A percentile compares a stretch with the other conserved stretches of the same genome.
phyloP scores from a whole-genome alignment of 2,888 invertebrate species.

The Linnaemya vulpina region DNA sequence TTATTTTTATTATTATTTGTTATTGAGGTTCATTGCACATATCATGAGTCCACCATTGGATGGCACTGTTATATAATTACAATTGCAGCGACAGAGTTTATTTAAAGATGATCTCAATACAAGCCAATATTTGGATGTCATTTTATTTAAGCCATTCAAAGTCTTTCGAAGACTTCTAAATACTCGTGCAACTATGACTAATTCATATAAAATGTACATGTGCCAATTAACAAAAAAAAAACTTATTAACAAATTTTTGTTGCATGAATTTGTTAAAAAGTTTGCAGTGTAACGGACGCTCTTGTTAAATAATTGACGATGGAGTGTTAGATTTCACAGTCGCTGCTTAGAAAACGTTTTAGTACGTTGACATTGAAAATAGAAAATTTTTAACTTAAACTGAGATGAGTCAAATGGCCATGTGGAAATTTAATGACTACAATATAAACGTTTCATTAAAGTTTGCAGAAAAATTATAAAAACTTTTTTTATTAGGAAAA shows the following conservation, averaged over 20 bases:
- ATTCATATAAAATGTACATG: too few species aligned
- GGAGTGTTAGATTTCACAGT: conserved; percentile 17
- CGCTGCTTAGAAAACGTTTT: conserved; percentile 21
- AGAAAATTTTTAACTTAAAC: neutral
- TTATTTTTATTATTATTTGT: conserved; percentile 17
- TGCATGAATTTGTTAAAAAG: conserved; percentile 12
- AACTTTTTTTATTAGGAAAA: too few species aligned
- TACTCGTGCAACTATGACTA: neutral
- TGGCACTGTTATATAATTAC: neutral
- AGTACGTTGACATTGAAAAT: conserved; percentile 4
- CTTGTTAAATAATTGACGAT: conserved; percentile 17
- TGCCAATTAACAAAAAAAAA: neutral
- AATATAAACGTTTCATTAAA: neutral
- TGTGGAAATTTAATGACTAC: neutral
- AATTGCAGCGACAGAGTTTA: neutral
- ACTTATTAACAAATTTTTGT: neutral
- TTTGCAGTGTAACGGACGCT: conserved; percentile 7
- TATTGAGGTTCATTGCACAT: conserved; percentile 51
- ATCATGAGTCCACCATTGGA: conserved; percentile 22
- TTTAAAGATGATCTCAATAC: neutral
- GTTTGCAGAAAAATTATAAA: neutral
- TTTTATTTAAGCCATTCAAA: neutral
- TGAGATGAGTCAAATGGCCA: neutral
- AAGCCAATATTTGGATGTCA: neutral
- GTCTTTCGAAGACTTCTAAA: neutral